Conservation (phyloP, 2,888 invertebrate species). For the Oscheius sp. region DNA sequence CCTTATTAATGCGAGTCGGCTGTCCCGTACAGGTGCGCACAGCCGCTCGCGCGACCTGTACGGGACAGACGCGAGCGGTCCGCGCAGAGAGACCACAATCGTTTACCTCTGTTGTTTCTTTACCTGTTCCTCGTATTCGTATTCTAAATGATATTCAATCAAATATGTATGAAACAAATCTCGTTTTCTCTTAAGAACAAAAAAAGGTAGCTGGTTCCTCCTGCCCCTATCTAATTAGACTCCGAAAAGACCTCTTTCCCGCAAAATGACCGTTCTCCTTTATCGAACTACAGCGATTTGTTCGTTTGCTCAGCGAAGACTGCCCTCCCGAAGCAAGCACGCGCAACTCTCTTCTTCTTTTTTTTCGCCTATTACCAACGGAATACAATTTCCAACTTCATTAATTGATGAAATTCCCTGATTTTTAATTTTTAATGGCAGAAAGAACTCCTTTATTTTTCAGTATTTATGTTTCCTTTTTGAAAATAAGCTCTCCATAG, state of each 20-base stretch:
- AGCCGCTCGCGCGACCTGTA: slow-evolving; percentile 17
- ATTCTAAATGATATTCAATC: neutral
- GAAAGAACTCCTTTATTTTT: too few species aligned
- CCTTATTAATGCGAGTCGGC: slow-evolving; percentile 24
- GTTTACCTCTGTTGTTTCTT: slow-evolving; percentile 1
- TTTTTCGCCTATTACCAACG: neutral
- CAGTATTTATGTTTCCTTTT: too few species aligned
- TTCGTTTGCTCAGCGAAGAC: slow-evolving; percentile 26
- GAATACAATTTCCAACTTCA: too few species aligned
- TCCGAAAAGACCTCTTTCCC: neutral
- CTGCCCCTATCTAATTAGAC: neutral
- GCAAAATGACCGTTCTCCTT: slow-evolving; percentile 12
- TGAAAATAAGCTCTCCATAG: too few species aligned
- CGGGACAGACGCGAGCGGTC: slow-evolving; percentile 22
- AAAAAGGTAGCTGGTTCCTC: neutral
- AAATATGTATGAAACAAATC: neutral
- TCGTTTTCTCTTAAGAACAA: neutral
- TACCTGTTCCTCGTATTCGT: neutral
- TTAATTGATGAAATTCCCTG: too few species aligned
- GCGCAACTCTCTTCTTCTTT: neutral
- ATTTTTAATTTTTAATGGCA: too few species aligned
- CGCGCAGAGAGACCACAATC: slow-evolving; percentile 9
- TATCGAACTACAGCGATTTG: slow-evolving; percentile 14
- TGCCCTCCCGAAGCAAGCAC: neutral
- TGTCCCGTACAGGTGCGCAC: slow-evolving; percentile 28